phyloP scores from a whole-genome alignment of 1,140 invertebrate genomes.

The Aphis gossypii region DNA sequence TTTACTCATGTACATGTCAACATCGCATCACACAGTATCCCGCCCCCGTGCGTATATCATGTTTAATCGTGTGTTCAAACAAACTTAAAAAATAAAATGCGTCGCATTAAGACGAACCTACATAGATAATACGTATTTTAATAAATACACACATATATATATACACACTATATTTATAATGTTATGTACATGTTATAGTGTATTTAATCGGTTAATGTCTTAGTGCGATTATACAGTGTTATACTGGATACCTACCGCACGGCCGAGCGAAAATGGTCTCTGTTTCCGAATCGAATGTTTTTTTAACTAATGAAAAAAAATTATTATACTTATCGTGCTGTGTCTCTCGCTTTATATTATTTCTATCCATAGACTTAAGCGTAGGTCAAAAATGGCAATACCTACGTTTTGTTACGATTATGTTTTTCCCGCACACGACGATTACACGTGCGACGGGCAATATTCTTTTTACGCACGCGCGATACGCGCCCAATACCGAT shows the following conservation, averaged over 20 bases:
- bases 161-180: too few relatives aligned
- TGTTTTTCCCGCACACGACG: neutral
- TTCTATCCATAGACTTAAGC: neutral
- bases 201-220: neutral
- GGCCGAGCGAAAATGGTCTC: neutral
- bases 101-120: neutral
- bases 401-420: neutral
- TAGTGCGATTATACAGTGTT: neutral
- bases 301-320: neutral
- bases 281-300: neutral
- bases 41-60: too few relatives aligned
- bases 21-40: neutral
- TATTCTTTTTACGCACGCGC: neutral
- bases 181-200: too few relatives aligned
- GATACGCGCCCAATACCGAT: neutral
- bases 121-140: neutral
- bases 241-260: neutral
- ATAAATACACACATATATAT: too few relatives aligned
- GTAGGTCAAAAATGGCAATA: neutral
- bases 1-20: neutral
- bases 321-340: neutral
- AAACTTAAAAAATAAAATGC: neutral
- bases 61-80: neutral
- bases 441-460: neutral
- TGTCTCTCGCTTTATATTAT: neutral